Conservation (phyloP, 2,113 vertebrate genomes). For the Vulpes lagopus region DNA sequence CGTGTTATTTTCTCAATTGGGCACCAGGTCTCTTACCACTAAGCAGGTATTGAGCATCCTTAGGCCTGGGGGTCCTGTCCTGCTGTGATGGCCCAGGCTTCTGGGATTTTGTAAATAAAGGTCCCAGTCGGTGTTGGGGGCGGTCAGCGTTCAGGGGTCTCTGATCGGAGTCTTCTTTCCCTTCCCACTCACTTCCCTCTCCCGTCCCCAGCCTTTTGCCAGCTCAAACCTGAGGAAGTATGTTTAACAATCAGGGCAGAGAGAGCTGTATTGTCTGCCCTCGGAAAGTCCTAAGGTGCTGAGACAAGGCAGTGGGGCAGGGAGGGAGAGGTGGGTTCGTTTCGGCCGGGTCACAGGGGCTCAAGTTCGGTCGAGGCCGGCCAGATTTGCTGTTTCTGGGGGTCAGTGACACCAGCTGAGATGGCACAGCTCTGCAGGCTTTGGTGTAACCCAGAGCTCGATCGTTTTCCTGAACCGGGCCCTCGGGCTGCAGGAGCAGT, state of each 20-base stretch:
- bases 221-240: neutral
- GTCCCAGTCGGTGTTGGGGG: accelerated
- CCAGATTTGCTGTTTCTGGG: neutral
- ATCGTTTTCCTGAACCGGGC: neutral
- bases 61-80: neutral
- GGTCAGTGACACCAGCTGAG: neutral
- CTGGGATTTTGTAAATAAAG: neutral
- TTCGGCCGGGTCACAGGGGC: neutral
- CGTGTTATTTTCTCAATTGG: neutral
- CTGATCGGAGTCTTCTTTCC: neutral
- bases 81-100: neutral
- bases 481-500: neutral
- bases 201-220: neutral
- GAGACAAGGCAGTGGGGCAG: neutral
- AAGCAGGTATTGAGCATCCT: neutral
- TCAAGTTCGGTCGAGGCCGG: neutral
- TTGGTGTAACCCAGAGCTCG: neutral
- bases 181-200: neutral
- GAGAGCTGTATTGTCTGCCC: neutral
- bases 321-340: neutral
- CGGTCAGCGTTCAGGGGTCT: neutral
- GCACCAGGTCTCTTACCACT: neutral
- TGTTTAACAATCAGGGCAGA: neutral
- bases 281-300: neutral
- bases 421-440: neutral